Base-by-base conservation (phyloP, 2,113 vertebrate genomes). In the Artemisiospiza belli region DNA sequence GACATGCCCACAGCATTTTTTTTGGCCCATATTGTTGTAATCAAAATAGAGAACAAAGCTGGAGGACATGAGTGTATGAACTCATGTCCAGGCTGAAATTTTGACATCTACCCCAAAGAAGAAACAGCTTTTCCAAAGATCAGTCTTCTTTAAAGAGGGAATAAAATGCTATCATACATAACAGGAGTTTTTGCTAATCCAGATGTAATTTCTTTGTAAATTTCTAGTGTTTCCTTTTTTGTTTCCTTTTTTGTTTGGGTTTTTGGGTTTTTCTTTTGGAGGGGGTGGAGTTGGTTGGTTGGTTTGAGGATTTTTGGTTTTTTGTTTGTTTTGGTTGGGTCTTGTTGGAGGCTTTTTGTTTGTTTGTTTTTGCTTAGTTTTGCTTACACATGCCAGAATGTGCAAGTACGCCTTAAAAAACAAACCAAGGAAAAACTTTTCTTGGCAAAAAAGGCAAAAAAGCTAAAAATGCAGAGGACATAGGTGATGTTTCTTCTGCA, bases 1-100 rank as follows among this genome's bases (percentile, higher is more conserved):
- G 12, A 21, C 22, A 4, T 22, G 8, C 16, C 2, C 6, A 5
- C 15, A 41, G 2, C 0, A 1, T 57, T 58, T 58, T 58, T n/a
- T 23, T 35, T 66, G 31, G 9, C 35, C 47, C 9, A 9, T 74
- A 13, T 33, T 39, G 15, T 35, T 80, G 10, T 70, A 72, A 58
- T 61, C 49, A 76, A 75, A 83, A 22, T 1, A 64, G 25, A 46
- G 3, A 11, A 22, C 1, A 8, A 31, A 80, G 12, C 35, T 73
- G 44, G 54, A 77, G 33, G 59, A 51, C 2, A 0, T 22, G 17
- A 72, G 13, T 51, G 7, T 27, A 51, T 47, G 43, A n/a, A 62
- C 31, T 92, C 58, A n/a, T 2, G 5, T 67, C 47, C 22, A n/a
- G 15, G 16, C 5, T 87, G 73, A 51, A 68, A 43, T 77, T 37